A percentile compares a stretch with the other conserved stretches of the same genome.
Conservation (phyloP, 2,797 vertebrate genomes). For the Cynodonichthys magdalenae region DNA sequence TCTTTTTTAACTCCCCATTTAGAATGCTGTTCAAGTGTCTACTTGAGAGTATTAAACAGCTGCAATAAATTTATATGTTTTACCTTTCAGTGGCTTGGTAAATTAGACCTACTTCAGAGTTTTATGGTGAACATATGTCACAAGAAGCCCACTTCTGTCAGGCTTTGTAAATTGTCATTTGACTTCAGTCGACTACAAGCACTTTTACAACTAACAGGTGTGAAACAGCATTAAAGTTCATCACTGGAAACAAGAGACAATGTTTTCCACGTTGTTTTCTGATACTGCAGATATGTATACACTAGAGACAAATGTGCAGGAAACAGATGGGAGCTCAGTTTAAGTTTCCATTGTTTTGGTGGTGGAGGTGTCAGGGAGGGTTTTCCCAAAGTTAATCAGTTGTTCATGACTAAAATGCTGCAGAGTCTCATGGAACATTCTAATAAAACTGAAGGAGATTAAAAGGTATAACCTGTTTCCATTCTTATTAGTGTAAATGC, state of each 20-base stretch:
- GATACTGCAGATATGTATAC: conserved; percentile 55
- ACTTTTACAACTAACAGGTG: conserved; percentile 29
- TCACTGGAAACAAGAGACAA: conserved; percentile 72
- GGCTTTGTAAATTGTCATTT: conserved; percentile 8
- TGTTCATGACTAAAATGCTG: not conserved
- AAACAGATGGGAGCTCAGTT: conserved; percentile 54
- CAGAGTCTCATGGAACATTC: not conserved
- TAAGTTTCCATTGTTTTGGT: conserved; percentile 50
- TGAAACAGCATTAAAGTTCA: conserved; percentile 39
- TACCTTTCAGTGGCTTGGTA: not conserved
- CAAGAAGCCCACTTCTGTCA: not conserved
- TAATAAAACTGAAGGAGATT: not conserved
- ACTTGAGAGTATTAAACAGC: not conserved
- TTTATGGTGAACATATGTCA: conserved; percentile 2
- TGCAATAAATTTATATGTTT: not conserved
- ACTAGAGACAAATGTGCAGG: conserved; percentile 41
- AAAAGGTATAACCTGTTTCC: too few species aligned
- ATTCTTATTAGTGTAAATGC: too few species aligned
- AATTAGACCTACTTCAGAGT: not conserved
- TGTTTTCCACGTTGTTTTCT: conserved; percentile 72
- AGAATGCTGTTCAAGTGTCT: too few species aligned
- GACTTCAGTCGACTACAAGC: conserved; percentile 9
- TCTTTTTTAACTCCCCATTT: too few species aligned
- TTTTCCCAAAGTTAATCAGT: not conserved
- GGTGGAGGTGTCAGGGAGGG: conserved; percentile 53